Conservation (phyloP, 2,113 vertebrate species). For the Ptychochromis oligacanthus region DNA sequence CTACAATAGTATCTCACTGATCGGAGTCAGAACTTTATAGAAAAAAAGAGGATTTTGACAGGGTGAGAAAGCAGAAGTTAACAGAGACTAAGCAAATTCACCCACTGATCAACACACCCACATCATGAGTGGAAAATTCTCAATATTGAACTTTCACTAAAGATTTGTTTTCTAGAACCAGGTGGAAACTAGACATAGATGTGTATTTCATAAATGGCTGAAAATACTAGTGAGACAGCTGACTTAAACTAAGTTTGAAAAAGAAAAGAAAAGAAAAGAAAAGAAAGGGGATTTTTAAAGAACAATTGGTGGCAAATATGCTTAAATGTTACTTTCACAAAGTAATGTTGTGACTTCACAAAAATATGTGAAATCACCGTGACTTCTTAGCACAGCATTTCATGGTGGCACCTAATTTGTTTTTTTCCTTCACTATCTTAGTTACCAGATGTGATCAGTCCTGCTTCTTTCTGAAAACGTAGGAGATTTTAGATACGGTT, state of each 20-base stretch:
- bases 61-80: background rate
- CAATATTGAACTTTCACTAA: no score
- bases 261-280: background rate
- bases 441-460: background rate
- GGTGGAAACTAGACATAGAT: no score
- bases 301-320: background rate
- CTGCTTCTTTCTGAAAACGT: no score
- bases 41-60: background rate
- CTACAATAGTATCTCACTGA: background rate
- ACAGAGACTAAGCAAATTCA: background rate
- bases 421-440: background rate
- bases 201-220: background rate
- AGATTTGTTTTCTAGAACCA: no score
- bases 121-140: no score
- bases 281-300: background rate
- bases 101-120: background rate
- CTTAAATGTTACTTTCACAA: background rate
- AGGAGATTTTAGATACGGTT: background rate
- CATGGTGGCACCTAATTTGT: background rate
- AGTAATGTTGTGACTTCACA: background rate
- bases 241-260: background rate
- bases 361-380: background rate
- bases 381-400: background rate
- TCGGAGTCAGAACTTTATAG: background rate
- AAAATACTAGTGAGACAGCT: background rate